A percentile compares a stretch with the other conserved stretches of the same genome.
These are phyloP conservation scores for Psammodynastes pulverulentus DNA, from an alignment of 2,113 vertebrate species.

Conservation along the genomic window DNA sequence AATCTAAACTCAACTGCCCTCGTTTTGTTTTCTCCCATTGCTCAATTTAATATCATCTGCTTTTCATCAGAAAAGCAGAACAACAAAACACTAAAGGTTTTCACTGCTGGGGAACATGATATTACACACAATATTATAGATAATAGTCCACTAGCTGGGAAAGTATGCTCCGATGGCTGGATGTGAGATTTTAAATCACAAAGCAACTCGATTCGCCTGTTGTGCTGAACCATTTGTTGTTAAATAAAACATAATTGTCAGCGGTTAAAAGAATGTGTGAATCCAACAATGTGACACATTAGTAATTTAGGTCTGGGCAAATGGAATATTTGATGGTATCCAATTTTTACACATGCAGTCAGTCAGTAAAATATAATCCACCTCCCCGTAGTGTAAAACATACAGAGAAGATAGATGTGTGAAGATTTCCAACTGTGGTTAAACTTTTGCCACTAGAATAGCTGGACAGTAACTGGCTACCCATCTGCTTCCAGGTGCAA, in stretches of 20 bases:
- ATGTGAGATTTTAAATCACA: slow-evolving; percentile 10
- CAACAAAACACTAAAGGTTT: background rate
- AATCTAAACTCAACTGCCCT: background rate
- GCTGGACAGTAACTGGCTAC: background rate
- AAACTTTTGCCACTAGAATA: background rate
- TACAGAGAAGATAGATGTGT: background rate
- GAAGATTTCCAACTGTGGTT: background rate
- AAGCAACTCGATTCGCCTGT: background rate
- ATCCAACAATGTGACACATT: background rate
- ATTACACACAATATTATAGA: background rate
- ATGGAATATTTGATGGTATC: background rate
- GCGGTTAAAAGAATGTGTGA: background rate
- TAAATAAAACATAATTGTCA: background rate
- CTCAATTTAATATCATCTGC: background rate
- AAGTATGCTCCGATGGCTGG: background rate
- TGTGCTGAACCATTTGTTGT: background rate
- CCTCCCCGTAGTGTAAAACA: background rate
- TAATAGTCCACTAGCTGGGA: background rate
- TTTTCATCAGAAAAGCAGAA: background rate
- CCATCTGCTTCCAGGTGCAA: background rate
- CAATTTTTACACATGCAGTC: background rate
- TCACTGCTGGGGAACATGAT: background rate
- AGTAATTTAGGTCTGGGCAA: background rate
- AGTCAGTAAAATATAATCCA: background rate
- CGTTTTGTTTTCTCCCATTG: background rate